Evolutionary conservation across 2,888 invertebrate genomes (phyloP), one percentile per base, ranked within the genome.

Genomic region (Caenorhabditis parvicauda): DNA sequence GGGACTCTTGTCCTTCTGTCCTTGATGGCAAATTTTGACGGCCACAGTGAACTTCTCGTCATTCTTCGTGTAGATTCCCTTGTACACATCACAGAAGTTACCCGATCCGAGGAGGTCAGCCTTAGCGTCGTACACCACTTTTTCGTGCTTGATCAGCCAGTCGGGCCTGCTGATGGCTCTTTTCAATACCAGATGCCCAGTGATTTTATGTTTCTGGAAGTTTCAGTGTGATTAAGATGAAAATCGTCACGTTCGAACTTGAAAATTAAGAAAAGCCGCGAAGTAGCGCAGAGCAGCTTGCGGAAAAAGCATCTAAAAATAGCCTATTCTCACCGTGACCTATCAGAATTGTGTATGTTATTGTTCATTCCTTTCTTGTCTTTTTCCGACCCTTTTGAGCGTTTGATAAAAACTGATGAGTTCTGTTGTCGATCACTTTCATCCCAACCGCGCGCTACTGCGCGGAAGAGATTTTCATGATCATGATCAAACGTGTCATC

Each of bases 71-170:
- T 58, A 52, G 19, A 51, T 32, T 24, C 63, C 45, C 17, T 37
- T 41, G 50, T 45, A 56, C 22, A 61, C 56, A 6, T 41, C 41
- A 29, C 56, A 50, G 38, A 56, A 61, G 41, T 56, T 56, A 6
- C 61, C 61, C 7, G 28, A 22, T 21, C 61, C 61, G 19, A 61
- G 49, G 2, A 45, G 14, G 50, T 53, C 61, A 41, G 56, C 58
- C 12, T 49, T 50, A 19, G 42, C 24, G 41, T 66, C 46, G 44
- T 54, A 74, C 9, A 27, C 28, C 42, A 74, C 55, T 22, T 55
- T 45, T 7, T 60, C 59, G 54, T 72, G 71, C 29, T 62, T 61
- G 29, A 74, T 66, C 37, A 71, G 17, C 21, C 49, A 49, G 17
- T 47, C 43, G 22, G 43, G 43, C 17, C 49, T 54, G 3, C 48